Evolutionary conservation across 2,888 invertebrate species (phyloP), one percentile per base, ranked within the genome.

Genomic region (Gryllus longicercus): DNA sequence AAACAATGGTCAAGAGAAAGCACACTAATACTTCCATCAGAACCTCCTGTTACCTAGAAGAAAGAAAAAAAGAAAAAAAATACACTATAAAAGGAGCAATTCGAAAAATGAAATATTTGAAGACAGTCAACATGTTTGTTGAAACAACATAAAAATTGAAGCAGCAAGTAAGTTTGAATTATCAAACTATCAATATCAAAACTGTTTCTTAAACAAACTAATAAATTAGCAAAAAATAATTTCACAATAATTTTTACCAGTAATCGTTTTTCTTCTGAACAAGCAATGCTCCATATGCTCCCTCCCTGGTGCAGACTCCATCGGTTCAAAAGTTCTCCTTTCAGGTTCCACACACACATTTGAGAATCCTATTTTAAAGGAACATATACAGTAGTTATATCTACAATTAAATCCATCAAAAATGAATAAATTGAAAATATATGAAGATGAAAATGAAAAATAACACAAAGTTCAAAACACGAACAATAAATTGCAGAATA

Each of bases 261-360:
- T n/a, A 82, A 75, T 21, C 78, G 74, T n/a, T 80, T 75, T 21
- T 80, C 50, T 18, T 21, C 84, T 82, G 89, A 86, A 83, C 88
- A 89, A 83, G 92, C 93, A 16, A 96, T 86, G 82, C 93, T 90
- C 95, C 96, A 96, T 82, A 96, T 91, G 63, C 92, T 90, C 74
- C 93, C 92, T 79, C 92, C 94, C 86, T 93, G 92, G 85, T 95
- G 94, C 21, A 91, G 90, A 81, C 90, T 89, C 84, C 87, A 87
- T 79, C 91, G 86, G 87, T 91, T 93, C 81, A 89, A 90, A 1
- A 92, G 79, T 21, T 93, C 85, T 80, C 88, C 87, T 78, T 89
- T 85, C 25, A 87, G 85, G 84, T 89, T 88, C 95, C 95, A 95
- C 74, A 92, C 88, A 84, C 93, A 94, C 80, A 95, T 87, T 79